phyloP scores from a whole-genome alignment of 2,888 invertebrate genomes.

The Andricus curvator region DNA sequence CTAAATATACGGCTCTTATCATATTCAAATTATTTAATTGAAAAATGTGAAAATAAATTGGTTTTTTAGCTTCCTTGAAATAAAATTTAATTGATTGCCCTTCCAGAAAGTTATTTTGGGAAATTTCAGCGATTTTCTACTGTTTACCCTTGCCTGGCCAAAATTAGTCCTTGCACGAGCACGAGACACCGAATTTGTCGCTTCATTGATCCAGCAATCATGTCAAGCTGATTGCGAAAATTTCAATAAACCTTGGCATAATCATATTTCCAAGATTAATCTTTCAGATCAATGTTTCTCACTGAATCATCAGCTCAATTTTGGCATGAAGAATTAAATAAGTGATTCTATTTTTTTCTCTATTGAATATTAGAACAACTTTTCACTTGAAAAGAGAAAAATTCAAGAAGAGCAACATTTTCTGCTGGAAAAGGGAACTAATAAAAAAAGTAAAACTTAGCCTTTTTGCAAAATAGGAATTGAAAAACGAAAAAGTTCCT shows the following conservation, averaged over 20 bases:
- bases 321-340: no score
- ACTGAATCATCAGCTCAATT: not conserved
- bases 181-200: constrained; percentile 66
- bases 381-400: no score
- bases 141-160: constrained; percentile 55
- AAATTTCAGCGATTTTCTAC: constrained; percentile 51
- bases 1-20: no score
- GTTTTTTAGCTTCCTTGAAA: no score
- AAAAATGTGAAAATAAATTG: no score
- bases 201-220: constrained; percentile 61
- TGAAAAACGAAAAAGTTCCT: no score
- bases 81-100: not conserved
- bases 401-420: no score
- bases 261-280: constrained; percentile 30
- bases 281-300: not conserved
- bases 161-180: constrained; percentile 60
- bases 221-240: constrained; percentile 57
- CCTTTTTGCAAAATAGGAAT: no score
- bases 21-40: no score
- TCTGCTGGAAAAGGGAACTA: no score
- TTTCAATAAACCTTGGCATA: constrained; percentile 49
- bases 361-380: no score
- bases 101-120: not conserved
- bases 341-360: not conserved
- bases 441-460: no score